phyloP scores from a whole-genome alignment of 2,888 invertebrate species.

The Yponomeuta evonymella region DNA sequence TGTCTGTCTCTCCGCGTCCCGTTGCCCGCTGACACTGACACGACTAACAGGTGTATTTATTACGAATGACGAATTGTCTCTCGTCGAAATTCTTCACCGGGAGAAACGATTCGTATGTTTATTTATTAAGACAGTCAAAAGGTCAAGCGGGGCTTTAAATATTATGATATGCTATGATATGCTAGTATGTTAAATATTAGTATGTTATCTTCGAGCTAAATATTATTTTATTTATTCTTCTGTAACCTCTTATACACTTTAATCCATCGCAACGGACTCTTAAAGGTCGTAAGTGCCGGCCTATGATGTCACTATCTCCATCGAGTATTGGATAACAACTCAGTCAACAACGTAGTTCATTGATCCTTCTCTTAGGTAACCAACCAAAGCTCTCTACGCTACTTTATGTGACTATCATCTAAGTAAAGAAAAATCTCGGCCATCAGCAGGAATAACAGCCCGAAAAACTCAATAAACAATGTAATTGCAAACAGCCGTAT shows the following conservation, averaged over 20 bases:
- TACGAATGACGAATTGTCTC: not conserved
- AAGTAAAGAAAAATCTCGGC: too few relatives aligned
- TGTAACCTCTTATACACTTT: too few relatives aligned
- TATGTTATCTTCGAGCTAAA: too few relatives aligned
- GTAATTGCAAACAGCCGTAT: not conserved
- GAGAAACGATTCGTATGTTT: not conserved
- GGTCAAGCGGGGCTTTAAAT: not conserved
- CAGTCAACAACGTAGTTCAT: not conserved
- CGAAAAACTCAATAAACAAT: not conserved
- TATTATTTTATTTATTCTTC: too few relatives aligned
- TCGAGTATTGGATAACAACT: not conserved
- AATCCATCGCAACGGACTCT: too few relatives aligned
- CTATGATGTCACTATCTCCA: not conserved
- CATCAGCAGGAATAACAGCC: not conserved
- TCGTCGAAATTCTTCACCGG: not conserved
- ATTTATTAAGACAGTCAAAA: not conserved
- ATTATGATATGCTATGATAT: too few relatives aligned
- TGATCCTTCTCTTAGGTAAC: not conserved
- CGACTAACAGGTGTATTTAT: too few relatives aligned
- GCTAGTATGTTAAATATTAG: too few relatives aligned
- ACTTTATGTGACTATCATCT: too few relatives aligned
- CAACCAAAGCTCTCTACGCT: not conserved
- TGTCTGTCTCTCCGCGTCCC: not conserved
- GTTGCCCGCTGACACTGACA: not conserved
- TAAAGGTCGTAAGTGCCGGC: not conserved